These are phyloP conservation scores for Hiodon alosoides DNA, from an alignment of 2,113 vertebrate species.

Conservation along the genomic window DNA sequence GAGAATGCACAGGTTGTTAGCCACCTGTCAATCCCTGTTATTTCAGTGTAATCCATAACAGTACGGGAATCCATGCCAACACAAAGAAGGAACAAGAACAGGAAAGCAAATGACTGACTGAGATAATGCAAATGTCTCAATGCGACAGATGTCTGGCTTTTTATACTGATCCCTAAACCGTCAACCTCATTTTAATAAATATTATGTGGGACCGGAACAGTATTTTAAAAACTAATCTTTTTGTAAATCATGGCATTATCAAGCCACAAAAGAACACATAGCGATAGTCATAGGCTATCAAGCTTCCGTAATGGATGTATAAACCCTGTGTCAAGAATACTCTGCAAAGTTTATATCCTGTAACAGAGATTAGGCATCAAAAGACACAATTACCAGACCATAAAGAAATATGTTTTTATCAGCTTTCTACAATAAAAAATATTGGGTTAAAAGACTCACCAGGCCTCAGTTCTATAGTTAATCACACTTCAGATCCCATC, in stretches of 20 bases:
- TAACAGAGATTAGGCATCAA: no score
- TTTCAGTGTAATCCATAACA: constrained; percentile 5
- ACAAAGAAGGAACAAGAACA: background rate
- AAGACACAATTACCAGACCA: no score
- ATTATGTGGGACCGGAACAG: constrained; percentile 21
- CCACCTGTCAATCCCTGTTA: constrained; percentile 1
- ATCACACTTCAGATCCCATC: no score
- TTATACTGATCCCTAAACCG: background rate
- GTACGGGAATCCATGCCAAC: background rate
- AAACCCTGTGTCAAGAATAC: background rate
- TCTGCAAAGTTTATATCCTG: no score
- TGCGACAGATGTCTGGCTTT: background rate
- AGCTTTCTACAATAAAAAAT: no score
- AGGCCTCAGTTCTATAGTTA: no score
- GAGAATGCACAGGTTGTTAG: no score
- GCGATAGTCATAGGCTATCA: background rate
- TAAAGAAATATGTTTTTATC: no score
- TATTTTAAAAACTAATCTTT: constrained; percentile 36
- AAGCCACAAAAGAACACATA: constrained; percentile 22
- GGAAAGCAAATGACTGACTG: constrained; percentile 22
- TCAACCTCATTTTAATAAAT: constrained; percentile 17
- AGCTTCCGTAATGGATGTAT: constrained; percentile 12
- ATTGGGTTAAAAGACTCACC: no score
- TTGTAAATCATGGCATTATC: background rate
- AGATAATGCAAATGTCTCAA: constrained; percentile 23